Base-by-base conservation (phyloP, 2,113 vertebrate genomes). In the Rhineura floridana region DNA sequence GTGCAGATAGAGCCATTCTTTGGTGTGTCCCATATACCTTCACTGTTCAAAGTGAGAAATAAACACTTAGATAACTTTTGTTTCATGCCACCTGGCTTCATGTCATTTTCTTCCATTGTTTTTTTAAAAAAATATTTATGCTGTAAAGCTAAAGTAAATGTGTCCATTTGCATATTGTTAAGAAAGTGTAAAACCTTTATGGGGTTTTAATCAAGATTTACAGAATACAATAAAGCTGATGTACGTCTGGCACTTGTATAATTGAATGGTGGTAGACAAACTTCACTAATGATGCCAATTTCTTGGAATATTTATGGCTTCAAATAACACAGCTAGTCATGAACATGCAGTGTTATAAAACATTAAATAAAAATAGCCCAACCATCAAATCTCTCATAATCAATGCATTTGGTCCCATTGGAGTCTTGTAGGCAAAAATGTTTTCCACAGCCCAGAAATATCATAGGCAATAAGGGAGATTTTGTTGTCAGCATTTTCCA, bases 131-230 rank as follows among this genome's bases (percentile, higher is more conserved):
- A 93, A 91, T 83, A 91, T 91, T 89, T 83, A 75, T 55, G 62
- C 33, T 86, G 33, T 88, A 94, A 85, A 90, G 89, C 63, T 21
- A 93, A 95, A 93, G 86, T 91, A 94, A 95, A 93, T 89, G 19
- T 28, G 11, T 90, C 88, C 84, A 91, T 95, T 94, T 96, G 88
- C 92, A 93, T 95, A 93, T 87, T 87, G 76, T 93, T 95, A 90
- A 48, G 69, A 52, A 94, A 90, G 39, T 89, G 63, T 92, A 93
- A 95, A 93, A 70, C 28, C 82, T 94, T 94, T 90, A 93, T 73
- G 87, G 88, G 25, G 79, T 91, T 90, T 94, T 92, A 95, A 92
- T 96, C 93, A 93, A 93, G 83, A 94, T 95, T 94, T 92, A 94
- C 0, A 0, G 75, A 84, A 87, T 39, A 80, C 25, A 46, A 90